These are phyloP conservation scores for Micronisus gabar DNA, from an alignment of 2,113 vertebrate species.

Conservation along the genomic window DNA sequence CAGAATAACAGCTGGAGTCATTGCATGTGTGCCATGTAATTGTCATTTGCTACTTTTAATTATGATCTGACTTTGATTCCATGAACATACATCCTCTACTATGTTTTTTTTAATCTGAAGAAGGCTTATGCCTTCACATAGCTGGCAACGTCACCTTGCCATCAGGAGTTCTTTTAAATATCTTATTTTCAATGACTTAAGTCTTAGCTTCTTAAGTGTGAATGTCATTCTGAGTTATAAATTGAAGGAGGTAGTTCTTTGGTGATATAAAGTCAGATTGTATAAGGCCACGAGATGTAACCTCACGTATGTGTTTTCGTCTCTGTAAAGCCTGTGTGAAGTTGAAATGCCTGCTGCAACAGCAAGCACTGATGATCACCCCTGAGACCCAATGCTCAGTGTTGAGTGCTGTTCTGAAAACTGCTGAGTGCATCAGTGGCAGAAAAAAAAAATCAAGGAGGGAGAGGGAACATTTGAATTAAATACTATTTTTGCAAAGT, in stretches of 20 bases:
- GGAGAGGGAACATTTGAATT: background rate
- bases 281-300: background rate
- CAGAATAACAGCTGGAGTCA: background rate
- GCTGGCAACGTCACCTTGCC: background rate
- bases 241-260: background rate
- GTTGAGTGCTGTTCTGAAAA: background rate
- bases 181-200: background rate
- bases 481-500: background rate
- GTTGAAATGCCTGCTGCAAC: background rate
- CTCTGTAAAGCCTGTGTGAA: background rate
- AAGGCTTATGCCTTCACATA: background rate
- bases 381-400: rapidly evolving
- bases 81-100: background rate
- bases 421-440: background rate
- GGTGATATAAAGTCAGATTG: background rate
- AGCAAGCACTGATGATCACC: background rate
- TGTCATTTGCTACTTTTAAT: background rate
- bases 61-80: background rate
- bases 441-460: background rate
- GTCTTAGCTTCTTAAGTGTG: background rate
- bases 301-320: background rate
- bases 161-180: background rate
- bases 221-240: background rate
- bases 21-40: background rate
- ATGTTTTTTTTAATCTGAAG: background rate